Conservation (phyloP, 2,888 invertebrate species). For the Leistus spinibarbis region DNA sequence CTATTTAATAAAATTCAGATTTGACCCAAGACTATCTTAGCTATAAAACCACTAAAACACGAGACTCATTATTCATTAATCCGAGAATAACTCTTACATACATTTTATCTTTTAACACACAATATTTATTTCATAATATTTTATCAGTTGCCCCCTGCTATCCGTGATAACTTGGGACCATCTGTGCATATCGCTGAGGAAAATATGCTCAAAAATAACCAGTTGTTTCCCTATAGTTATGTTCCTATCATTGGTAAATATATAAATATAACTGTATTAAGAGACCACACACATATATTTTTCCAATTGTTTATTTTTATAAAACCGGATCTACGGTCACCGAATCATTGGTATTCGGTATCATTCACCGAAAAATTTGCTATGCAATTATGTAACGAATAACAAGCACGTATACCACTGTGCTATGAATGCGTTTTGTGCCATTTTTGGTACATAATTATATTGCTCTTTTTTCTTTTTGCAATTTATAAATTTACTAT, state of each 20-base stretch:
- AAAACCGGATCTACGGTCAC: neutral
- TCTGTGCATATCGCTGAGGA: neutral
- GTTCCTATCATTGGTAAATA: neutral
- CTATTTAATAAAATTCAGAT: too few relatives aligned
- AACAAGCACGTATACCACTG: neutral
- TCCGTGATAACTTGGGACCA: neutral
- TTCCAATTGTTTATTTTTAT: neutral
- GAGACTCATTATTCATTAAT: neutral
- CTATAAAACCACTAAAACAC: neutral
- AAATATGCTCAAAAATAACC: neutral
- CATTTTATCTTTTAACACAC: neutral
- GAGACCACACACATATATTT: neutral
- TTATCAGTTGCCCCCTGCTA: neutral
- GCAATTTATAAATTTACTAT: neutral
- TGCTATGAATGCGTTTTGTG: neutral
- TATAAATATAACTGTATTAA: neutral
- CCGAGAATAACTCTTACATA: neutral
- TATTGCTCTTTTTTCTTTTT: too few relatives aligned
- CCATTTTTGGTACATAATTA: too few relatives aligned
- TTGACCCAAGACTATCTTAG: neutral
- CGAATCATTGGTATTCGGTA: neutral
- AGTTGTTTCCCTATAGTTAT: neutral
- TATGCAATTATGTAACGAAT: neutral
- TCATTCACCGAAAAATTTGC: neutral
- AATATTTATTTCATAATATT: neutral